Conservation (phyloP, 2,888 invertebrate genomes). For the Siphlonurus alternatus region DNA sequence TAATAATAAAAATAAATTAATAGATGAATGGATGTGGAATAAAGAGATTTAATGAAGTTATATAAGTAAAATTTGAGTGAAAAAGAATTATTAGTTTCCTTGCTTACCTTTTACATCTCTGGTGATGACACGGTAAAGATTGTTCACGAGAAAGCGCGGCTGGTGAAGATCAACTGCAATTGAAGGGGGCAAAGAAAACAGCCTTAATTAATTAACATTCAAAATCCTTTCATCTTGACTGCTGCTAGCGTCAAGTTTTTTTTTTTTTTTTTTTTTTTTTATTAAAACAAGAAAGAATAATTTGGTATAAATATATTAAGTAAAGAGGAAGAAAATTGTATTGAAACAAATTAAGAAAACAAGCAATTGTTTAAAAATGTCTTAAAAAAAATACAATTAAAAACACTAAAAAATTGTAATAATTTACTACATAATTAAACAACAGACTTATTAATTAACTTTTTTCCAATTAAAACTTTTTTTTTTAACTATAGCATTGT, state of each 20-base stretch:
- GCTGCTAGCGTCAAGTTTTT: too few species aligned
- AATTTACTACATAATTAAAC: too few species aligned
- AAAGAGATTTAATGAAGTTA: too few species aligned
- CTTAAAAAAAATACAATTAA: neutral
- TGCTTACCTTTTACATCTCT: neutral
- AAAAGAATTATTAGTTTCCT: neutral
- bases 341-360: too few species aligned
- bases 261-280: neutral
- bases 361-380: neutral
- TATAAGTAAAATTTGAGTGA: too few species aligned
- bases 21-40: too few species aligned
- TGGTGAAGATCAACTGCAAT: conserved; percentile 17
- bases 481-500: too few species aligned
- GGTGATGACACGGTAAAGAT: conserved; percentile 17
- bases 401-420: neutral
- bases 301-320: too few species aligned
- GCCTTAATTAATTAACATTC: neutral
- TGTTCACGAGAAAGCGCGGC: conserved; percentile 19
- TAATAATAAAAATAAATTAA: too few species aligned
- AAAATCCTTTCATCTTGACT: neutral
- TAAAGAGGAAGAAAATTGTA: too few species aligned
- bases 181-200: neutral
- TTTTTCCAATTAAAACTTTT: too few species aligned
- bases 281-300: neutral
- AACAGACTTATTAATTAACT: too few species aligned